These are phyloP conservation scores for Diprion similis DNA, from an alignment of 1,140 invertebrate genomes.

Conservation along the genomic window DNA sequence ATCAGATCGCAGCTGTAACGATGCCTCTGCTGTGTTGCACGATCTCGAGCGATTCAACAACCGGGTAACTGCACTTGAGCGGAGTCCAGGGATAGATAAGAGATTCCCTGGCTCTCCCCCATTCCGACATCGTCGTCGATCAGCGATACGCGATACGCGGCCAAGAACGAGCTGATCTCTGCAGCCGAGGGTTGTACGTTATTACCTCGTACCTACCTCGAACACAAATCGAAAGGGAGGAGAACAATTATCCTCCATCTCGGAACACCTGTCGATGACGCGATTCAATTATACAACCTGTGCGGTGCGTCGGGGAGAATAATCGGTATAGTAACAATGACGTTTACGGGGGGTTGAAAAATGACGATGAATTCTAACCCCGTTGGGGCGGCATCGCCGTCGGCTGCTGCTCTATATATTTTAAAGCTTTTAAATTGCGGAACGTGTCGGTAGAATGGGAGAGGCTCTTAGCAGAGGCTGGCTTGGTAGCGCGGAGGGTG, in stretches of 20 bases:
- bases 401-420: neutral
- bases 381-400: too few relatives aligned
- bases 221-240: neutral
- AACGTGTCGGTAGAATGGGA: constrained; percentile 13
- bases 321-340: too few relatives aligned
- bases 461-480: constrained; percentile 28
- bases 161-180: constrained; percentile 12
- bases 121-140: constrained; percentile 21
- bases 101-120: constrained; percentile 11
- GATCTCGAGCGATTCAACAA: constrained; percentile 26
- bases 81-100: constrained; percentile 26
- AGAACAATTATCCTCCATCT: neutral
- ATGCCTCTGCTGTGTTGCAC: constrained; percentile 4
- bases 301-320: too few relatives aligned
- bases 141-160: constrained; percentile 22
- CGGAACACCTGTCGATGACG: neutral
- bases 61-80: constrained; percentile 29
- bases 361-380: too few relatives aligned
- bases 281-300: too few relatives aligned
- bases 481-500: constrained; percentile 9
- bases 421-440: constrained; percentile 23
- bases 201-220: too few relatives aligned
- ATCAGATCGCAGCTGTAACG: constrained; percentile 21
- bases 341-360: too few relatives aligned
- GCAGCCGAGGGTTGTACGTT: neutral